Base-by-base conservation (phyloP, 2,797 vertebrate species). In the Nannoperca obscura region DNA sequence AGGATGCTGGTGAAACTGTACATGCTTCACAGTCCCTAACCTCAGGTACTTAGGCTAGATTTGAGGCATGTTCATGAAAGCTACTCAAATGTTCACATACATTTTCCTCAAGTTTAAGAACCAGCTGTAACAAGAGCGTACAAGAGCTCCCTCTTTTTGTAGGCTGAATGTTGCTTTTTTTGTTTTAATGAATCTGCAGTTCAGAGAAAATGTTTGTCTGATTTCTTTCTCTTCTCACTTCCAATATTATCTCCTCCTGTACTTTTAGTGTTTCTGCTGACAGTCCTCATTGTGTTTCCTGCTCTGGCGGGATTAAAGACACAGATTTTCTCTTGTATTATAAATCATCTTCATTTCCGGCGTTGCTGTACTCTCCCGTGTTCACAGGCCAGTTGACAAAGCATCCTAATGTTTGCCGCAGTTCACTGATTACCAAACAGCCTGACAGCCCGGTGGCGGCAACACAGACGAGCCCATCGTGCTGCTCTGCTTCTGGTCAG, bases 391-490 rank as follows among this genome's bases (percentile, higher is more conserved):
- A 8, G 77, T 70, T 70, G 87, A 87, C 74, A 86, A 88, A 86
- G 78, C 72, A 40, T 85, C 83, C 75, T 67, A 78, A 86, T 82
- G 84, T 84, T 82, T 83, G 81, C 63, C 83, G 80, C 85, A 88
- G 84, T 86, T 85, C 86, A 76, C 86, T 88, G 85, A 87, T 87
- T 82, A 80, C 86, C 81, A 80, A 87, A 81, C 83, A 77, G 76
- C 58, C 76, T 79, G 86, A 77, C 84, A 80, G 86, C 76, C 79
- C 53, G 47, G 70, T 78, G 83, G 85, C 47, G 32, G 74, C 63
- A 14, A 82, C 85, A 50, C 81, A 86, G 78, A 65, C 11, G 5
- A 81, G 80, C 68, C 71, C 71, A 61, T 88, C 61, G 40, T 42
- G 74, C 79, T 15, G 52, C 84, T 81, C 74, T 77, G 84, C 85